phyloP scores from a whole-genome alignment of 2,888 invertebrate species.

The Gymnoscelis rufifasciata region DNA sequence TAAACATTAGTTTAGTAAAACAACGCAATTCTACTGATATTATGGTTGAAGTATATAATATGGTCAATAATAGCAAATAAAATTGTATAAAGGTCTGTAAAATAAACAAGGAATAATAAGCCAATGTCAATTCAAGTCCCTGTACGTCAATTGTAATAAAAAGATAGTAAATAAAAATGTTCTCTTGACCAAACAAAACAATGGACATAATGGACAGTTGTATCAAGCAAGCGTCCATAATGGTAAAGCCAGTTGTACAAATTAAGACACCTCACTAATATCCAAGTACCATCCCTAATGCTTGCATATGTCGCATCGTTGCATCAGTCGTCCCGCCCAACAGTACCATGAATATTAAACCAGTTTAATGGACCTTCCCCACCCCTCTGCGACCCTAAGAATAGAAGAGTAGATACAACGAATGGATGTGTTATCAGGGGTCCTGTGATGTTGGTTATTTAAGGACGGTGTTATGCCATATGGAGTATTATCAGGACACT shows the following conservation, averaged over 20 bases:
- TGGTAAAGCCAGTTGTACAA: slow-evolving; percentile 57
- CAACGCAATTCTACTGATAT: background rate
- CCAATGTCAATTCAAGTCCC: too few species aligned
- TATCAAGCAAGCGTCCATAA: slow-evolving; percentile 2
- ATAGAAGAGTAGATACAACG: slow-evolving; percentile 3
- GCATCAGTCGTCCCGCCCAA: slow-evolving; percentile 68
- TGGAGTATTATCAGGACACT: slow-evolving; percentile 76
- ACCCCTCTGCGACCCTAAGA: slow-evolving; percentile 11
- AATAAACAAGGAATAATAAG: too few species aligned
- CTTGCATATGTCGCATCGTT: slow-evolving; percentile 70
- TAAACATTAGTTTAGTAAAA: background rate
- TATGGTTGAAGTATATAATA: too few species aligned
- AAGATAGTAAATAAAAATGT: too few species aligned
- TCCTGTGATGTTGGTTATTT: slow-evolving; percentile 52
- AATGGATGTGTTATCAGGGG: slow-evolving; percentile 28
- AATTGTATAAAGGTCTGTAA: too few species aligned
- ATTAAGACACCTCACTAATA: slow-evolving; percentile 54
- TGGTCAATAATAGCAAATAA: too few species aligned
- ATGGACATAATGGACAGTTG: too few species aligned
- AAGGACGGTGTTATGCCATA: slow-evolving; percentile 67
- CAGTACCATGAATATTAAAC: slow-evolving; percentile 57
- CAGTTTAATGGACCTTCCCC: slow-evolving; percentile 39
- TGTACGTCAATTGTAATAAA: too few species aligned
- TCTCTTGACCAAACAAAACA: too few species aligned
- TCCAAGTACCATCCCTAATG: slow-evolving; percentile 72